These are phyloP conservation scores for Gadus macrocephalus DNA, from an alignment of 2,113 vertebrate genomes.

Conservation along the genomic window DNA sequence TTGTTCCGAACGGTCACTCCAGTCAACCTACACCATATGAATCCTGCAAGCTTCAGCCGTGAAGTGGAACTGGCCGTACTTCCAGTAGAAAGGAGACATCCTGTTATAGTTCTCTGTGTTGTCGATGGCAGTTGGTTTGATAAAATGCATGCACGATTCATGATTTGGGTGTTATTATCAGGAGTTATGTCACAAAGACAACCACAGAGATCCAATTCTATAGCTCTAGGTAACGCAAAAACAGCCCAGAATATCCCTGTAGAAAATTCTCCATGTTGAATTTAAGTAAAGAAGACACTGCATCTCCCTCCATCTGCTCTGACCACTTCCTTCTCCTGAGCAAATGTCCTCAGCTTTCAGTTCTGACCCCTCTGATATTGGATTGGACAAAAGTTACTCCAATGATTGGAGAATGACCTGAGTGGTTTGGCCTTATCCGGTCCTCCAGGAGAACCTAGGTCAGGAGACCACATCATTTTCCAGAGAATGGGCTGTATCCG, in stretches of 20 bases:
- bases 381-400: slow-evolving; percentile 13
- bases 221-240: no score
- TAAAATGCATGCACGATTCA: no score
- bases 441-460: slow-evolving; percentile 17
- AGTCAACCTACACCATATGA: slow-evolving; percentile 36
- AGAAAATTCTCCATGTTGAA: no score
- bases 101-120: slow-evolving; percentile 17
- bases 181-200: no score
- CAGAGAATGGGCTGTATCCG: neutral
- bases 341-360: neutral
- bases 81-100: slow-evolving; percentile 26
- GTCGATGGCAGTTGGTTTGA: neutral
- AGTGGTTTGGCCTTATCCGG: slow-evolving; percentile 14
- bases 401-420: slow-evolving; percentile 7
- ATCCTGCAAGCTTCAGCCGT: slow-evolving; percentile 38
- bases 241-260: no score
- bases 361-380: neutral
- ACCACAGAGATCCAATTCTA: no score
- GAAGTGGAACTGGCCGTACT: slow-evolving; percentile 45
- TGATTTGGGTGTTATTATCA: no score
- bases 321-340: slow-evolving; percentile 4
- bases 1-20: slow-evolving; percentile 31
- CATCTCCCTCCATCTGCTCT: neutral
- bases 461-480: slow-evolving; percentile 24
- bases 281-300: no score